Evolutionary conservation across 2,888 invertebrate species (phyloP).

Genomic region (Acleris holmiana): DNA sequence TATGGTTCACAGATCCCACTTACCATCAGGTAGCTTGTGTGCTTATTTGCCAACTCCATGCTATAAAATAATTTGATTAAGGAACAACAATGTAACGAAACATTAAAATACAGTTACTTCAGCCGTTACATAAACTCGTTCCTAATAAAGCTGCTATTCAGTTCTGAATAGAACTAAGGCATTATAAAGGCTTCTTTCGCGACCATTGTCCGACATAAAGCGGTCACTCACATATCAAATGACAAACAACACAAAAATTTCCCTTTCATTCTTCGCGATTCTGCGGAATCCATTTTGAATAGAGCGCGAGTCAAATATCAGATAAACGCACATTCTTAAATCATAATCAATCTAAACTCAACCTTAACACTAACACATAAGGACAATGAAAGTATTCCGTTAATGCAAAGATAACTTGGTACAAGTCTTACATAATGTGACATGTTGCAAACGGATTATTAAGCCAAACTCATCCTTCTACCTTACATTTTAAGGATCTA

Average conservation of each 20-base stretch:
- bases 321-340: neutral
- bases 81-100: too few species aligned
- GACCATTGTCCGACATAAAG: slow-evolving; percentile 29
- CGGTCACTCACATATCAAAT: slow-evolving; percentile 36
- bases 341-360: neutral
- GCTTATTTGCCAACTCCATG: too few species aligned
- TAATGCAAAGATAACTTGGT: slow-evolving; percentile 12
- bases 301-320: slow-evolving; percentile 27
- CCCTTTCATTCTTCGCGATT: slow-evolving; percentile 39
- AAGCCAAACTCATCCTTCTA: slow-evolving; percentile 4
- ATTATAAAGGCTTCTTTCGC: slow-evolving; percentile 24
- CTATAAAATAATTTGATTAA: too few species aligned
- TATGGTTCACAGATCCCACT: too few species aligned
- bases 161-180: slow-evolving; percentile 9
- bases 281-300: slow-evolving; percentile 33
- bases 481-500: neutral
- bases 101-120: neutral
- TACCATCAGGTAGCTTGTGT: too few species aligned
- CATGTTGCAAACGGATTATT: neutral
- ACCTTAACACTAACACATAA: slow-evolving; percentile 5
- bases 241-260: slow-evolving; percentile 36
- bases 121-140: neutral
- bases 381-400: slow-evolving; percentile 4
- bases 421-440: neutral
- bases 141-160: slow-evolving; percentile 17